Base-by-base conservation (phyloP, 2,888 invertebrate species). In the Lamproptera curius region DNA sequence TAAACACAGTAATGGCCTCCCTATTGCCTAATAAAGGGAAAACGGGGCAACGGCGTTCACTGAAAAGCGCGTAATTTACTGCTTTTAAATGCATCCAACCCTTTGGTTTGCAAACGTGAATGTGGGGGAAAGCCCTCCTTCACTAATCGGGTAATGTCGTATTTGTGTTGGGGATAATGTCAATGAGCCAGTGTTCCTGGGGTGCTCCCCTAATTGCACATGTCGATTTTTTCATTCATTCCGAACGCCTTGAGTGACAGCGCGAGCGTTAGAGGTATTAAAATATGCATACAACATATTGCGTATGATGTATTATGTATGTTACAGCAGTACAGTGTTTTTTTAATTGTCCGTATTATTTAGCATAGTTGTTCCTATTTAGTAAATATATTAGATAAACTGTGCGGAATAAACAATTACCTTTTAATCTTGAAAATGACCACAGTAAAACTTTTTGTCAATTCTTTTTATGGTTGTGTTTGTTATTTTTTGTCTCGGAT, bases 121-220 rank as follows among this genome's bases (percentile, higher is more conserved):
- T 13, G 34, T 15, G 4, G 17, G 16, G 43, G 43, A 58, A 68
- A 67, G 60, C 71, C 79, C 76, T 77, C n/a, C n/a, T 77, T 73
- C 62, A 57, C 70, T 78, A 76, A 82, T 83, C 71, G 68, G 66
- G 63, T 79, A 71, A 79, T 73, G 61, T 62, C 52, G 67, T 73
- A 67, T 79, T 80, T 76, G 68, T 62, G 64, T 54, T 56, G 60
- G 59, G 65, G 73, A 67, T 66, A 66, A 67, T 60, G 51, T 51
- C 60, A 57, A 70, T 69, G 70, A 76, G 73, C 67, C 28, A 23
- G 50, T 59, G 60, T 64, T 64, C 39, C 43, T 20, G 11, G 36
- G 42, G 57, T 9, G 23, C n/a, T 23, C 8, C 41, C 42, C 61
- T 47, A 50, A 55, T 48, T 51, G 50, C 34, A 37, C 50, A 39